Conservation (phyloP, 2,797 vertebrate species). For the Phoebastria nigripes region DNA sequence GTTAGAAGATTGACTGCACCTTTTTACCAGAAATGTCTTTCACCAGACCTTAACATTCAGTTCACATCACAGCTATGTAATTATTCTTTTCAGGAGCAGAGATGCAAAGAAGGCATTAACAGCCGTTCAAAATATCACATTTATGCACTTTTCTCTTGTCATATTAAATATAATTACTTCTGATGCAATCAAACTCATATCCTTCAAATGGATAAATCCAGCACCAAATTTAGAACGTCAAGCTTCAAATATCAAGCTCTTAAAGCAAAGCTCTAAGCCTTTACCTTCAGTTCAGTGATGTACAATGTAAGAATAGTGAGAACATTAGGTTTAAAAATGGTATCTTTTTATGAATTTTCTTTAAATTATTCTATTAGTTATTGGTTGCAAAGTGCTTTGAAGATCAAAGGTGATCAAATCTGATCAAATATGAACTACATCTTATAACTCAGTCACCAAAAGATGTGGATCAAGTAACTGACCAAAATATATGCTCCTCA, state of each 20-base stretch:
- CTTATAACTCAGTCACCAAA: neutral
- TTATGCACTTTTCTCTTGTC: constrained; percentile 42
- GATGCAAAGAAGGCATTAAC: constrained; percentile 37
- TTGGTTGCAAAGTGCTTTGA: neutral
- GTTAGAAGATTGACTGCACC: neutral
- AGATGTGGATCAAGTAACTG: neutral
- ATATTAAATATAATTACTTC: constrained; percentile 54
- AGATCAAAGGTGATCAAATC: neutral
- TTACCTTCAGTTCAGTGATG: neutral
- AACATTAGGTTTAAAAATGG: neutral
- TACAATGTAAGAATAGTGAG: neutral
- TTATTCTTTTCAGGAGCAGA: constrained; percentile 38
- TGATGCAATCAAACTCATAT: constrained; percentile 33
- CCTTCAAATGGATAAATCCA: constrained; percentile 40
- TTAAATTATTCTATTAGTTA: neutral
- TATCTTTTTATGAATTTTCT: neutral
- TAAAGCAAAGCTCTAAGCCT: constrained; percentile 1
- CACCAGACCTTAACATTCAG: neutral
- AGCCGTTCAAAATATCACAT: constrained; percentile 11
- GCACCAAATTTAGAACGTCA: constrained; percentile 32
- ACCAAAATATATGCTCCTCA: neutral
- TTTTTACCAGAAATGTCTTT: neutral
- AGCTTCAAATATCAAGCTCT: neutral
- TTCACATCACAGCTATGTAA: neutral
- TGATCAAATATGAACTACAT: neutral